Evolutionary conservation across 1,140 invertebrate genomes (phyloP).

Genomic region (Druon quercuslanigerum): DNA sequence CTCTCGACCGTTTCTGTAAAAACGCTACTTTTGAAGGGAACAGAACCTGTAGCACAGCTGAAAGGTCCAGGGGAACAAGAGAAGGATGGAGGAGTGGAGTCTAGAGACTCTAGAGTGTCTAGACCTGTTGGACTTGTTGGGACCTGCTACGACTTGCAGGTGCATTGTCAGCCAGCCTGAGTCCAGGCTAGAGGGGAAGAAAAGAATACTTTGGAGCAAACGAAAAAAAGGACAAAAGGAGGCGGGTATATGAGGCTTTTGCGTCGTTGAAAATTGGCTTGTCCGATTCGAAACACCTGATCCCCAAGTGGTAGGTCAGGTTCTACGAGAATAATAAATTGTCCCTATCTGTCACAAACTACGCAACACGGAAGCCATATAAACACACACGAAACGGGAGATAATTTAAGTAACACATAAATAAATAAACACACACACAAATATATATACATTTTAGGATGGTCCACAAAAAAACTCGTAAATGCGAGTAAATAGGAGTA

Average conservation of each 20-base stretch:
- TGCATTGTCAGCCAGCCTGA: conserved; percentile 54
- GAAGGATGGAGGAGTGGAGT: conserved; percentile 39
- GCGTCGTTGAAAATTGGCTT: conserved; percentile 43
- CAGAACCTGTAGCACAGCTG: conserved; percentile 45
- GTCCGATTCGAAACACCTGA: neutral
- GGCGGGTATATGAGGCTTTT: conserved; percentile 38
- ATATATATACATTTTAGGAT: no score
- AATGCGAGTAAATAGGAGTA: no score
- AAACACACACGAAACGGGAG: no score
- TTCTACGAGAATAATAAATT: no score
- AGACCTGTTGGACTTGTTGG: conserved; percentile 60
- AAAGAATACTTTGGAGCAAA: conserved; percentile 46
- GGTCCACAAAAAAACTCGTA: no score
- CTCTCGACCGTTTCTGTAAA: conserved; percentile 2
- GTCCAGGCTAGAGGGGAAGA: conserved; percentile 54
- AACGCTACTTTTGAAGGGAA: conserved; percentile 42
- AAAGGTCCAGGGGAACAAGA: conserved; percentile 40
- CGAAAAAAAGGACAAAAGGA: conserved; percentile 49
- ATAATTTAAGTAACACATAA: no score
- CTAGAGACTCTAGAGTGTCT: conserved; percentile 8
- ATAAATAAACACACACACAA: no score
- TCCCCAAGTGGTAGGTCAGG: no score
- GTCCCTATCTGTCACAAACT: no score
- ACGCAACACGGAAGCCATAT: no score
- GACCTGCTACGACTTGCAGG: conserved; percentile 67